A percentile compares a stretch with the other conserved stretches of the same genome.
phyloP scores from a whole-genome alignment of 2,888 invertebrate species.

The Acleris laterana region DNA sequence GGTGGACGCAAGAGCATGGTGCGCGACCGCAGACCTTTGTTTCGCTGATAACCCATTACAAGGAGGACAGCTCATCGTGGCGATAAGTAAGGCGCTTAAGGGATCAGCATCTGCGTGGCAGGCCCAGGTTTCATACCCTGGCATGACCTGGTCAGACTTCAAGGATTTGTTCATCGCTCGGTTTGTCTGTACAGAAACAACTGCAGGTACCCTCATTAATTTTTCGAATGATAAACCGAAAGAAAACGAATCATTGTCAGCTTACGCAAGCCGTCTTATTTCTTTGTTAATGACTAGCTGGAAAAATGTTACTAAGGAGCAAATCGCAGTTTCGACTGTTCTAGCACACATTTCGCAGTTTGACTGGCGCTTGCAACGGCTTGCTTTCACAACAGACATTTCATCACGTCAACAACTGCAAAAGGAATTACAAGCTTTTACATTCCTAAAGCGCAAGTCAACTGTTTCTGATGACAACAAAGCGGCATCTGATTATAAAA shows the following conservation, averaged over 20 bases:
- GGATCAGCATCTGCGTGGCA: too few species aligned
- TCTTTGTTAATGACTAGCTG: constrained; percentile 20
- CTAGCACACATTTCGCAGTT: constrained; percentile 28
- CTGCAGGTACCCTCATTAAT: too few species aligned
- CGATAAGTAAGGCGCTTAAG: too few species aligned
- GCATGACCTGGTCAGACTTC: too few species aligned
- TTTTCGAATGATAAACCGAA: too few species aligned
- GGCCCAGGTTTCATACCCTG: too few species aligned
- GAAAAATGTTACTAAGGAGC: constrained; percentile 17
- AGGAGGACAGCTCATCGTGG: too few species aligned
- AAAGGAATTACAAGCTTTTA: constrained; percentile 33
- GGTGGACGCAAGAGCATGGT: too few species aligned
- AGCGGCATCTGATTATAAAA: not conserved
- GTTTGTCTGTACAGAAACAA: too few species aligned
- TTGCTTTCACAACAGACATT: constrained; percentile 33
- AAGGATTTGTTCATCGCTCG: too few species aligned
- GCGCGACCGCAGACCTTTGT: too few species aligned
- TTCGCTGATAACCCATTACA: too few species aligned
- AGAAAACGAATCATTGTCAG: constrained; percentile 5
- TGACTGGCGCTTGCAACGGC: constrained; percentile 23
- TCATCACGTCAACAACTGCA: constrained; percentile 26
- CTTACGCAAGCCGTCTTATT: constrained; percentile 37
- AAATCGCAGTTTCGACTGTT: constrained; percentile 29
- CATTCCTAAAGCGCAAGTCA: constrained; percentile 24
- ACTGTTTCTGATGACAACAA: not conserved